Percentiles rank a stretch among this genome's conserved stretches.
phyloP scores from a whole-genome alignment of 2,797 vertebrate species.

The Cichlasoma orientale region DNA sequence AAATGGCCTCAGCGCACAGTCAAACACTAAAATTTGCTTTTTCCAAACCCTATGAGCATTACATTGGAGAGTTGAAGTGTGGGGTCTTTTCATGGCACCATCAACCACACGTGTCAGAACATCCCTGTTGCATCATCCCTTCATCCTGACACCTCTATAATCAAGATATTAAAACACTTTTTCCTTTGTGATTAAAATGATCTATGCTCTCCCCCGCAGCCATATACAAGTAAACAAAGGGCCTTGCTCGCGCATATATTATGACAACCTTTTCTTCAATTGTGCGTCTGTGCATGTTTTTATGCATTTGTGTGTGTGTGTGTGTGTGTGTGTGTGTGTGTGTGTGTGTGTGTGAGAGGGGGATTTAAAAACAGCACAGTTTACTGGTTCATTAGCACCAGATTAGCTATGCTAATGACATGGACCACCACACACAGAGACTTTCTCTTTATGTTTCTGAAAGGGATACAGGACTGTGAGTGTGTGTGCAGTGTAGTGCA shows the following conservation, averaged over 20 bases:
- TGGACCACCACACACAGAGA: slow-evolving; percentile 74
- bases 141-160: slow-evolving; percentile 64
- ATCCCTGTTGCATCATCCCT: slow-evolving; percentile 38
- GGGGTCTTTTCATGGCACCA: slow-evolving; percentile 15
- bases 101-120: slow-evolving; percentile 44
- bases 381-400: slow-evolving; percentile 82
- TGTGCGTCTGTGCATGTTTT: slow-evolving; percentile 63
- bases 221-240: slow-evolving; percentile 75
- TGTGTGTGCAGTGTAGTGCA: slow-evolving; percentile 39
- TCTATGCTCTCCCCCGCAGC: slow-evolving; percentile 72
- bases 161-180: slow-evolving; percentile 75
- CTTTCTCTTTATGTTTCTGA: slow-evolving; percentile 72
- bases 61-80: slow-evolving; percentile 14
- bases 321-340: slow-evolving; percentile 4
- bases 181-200: slow-evolving; percentile 78
- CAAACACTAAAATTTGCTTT: not conserved
- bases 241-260: slow-evolving; percentile 72
- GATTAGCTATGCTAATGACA: slow-evolving; percentile 86
- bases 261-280: slow-evolving; percentile 69
- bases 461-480: slow-evolving; percentile 53
- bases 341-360: slow-evolving; percentile 9
- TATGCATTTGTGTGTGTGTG: slow-evolving; percentile 37
- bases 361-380: slow-evolving; percentile 76
- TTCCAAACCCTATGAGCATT: slow-evolving; percentile 15
- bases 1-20: slow-evolving; percentile 27